Evolutionary conservation across 2,797 vertebrate genomes (phyloP), one percentile per base, ranked within the genome.

Genomic region (Kryptopterus vitreolus): DNA sequence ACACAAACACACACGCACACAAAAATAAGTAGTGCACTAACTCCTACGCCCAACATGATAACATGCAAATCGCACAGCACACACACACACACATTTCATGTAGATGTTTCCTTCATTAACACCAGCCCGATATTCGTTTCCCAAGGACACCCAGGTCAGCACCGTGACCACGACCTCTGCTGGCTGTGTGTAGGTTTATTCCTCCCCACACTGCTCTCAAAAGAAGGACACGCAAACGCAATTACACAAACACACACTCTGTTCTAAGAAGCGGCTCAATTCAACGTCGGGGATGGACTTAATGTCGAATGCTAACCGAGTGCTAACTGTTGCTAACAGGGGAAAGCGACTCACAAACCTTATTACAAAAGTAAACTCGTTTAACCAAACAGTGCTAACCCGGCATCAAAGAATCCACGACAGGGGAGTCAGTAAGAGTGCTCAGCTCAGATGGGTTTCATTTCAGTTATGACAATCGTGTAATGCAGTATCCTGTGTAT

Each of bases 101-200:
- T 63, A 75, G 62, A 59, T 76, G 72, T 87, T 88, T 86, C 88
- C 87, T 90, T 82, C 74, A 86, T 88, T 87, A 86, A 61, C 66
- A 92, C 91, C 93, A 93, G 92, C 91, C 91, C 88, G 89, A 90
- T 88, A 86, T 87, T 88, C 80, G 79, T 85, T 62, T 78, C 48
- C 55, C 79, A 69, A 65, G 84, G 85, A 86, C 85, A 87, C 81
- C 72, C 85, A 72, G 68, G 57, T 73, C 59, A 63, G 71, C 48
- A 50, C 68, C 61, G 16, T 73, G 66, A 65, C 48, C 57, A 70
- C 58, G 20, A 72, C 73, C 24, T 81, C 43, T 33, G 43, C 38
- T 63, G 50, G 59, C 55, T 38, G 53, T 76, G 79, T 46, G 43
- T 29, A 38, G 38, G 50, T 55, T 62, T 80, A 31, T 33, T 68